These are phyloP conservation scores for Crocidura indochinensis DNA, from an alignment of 2,797 vertebrate genomes.

Conservation along the genomic window DNA sequence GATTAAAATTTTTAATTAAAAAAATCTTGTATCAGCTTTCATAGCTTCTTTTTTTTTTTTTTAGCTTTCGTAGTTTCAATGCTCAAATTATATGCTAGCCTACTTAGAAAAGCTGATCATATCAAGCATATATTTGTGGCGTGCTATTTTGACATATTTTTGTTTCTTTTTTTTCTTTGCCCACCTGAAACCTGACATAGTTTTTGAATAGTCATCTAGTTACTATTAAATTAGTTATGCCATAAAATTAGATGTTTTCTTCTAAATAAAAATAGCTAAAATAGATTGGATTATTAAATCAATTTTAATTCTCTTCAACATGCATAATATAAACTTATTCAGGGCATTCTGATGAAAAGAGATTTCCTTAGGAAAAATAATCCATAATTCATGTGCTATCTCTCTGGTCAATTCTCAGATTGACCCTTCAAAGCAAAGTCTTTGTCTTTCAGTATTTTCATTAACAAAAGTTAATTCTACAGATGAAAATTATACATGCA, in stretches of 20 bases:
- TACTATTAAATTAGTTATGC: background rate
- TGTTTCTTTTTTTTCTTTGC: background rate
- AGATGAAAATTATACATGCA: constrained; percentile 42
- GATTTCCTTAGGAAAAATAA: constrained; percentile 58
- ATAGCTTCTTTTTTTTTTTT: too few relatives aligned
- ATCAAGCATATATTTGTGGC: background rate
- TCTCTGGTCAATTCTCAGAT: constrained; percentile 50
- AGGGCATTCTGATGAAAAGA: constrained; percentile 16
- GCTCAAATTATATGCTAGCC: background rate
- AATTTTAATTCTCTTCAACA: constrained; percentile 49
- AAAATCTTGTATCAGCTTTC: constrained; percentile 37
- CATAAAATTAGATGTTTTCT: constrained; percentile 48
- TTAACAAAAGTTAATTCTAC: constrained; percentile 60
- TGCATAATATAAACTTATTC: constrained; percentile 49
- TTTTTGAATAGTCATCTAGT: constrained; percentile 6
- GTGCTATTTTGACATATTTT: background rate
- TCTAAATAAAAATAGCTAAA: constrained; percentile 30
- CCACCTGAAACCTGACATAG: background rate
- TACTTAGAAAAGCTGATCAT: constrained; percentile 17
- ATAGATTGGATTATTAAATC: constrained; percentile 24
- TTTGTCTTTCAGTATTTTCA: constrained; percentile 32
- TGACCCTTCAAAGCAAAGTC: constrained; percentile 27
- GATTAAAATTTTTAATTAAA: background rate
- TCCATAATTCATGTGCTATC: constrained; percentile 59
- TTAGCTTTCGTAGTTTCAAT: background rate